Conservation (phyloP, 2,888 invertebrate genomes). For the Drosophila stalkeri region DNA sequence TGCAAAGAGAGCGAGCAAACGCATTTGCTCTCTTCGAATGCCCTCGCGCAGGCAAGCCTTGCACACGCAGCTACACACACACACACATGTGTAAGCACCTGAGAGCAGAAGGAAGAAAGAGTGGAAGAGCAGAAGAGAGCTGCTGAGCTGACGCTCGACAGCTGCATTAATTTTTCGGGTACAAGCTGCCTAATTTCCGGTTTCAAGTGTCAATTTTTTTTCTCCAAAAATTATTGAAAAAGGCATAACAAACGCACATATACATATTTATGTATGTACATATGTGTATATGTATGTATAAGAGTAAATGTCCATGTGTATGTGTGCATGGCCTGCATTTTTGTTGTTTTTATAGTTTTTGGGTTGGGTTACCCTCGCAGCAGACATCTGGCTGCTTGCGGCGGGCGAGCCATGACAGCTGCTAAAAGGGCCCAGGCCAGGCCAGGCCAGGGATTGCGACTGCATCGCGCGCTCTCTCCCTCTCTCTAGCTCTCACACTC, state of each 20-base stretch:
- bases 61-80: neutral
- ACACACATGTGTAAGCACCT: slow-evolving; percentile 9
- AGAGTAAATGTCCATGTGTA: slow-evolving; percentile 1
- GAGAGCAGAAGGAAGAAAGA: slow-evolving; percentile 31
- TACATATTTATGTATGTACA: neutral
- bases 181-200: slow-evolving; percentile 74
- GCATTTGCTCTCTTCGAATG: neutral
- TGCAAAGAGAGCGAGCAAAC: slow-evolving; percentile 10
- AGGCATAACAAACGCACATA: slow-evolving; percentile 64
- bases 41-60: slow-evolving; percentile 5
- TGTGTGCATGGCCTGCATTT: slow-evolving; percentile 37
- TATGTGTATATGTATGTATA: neutral
- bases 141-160: slow-evolving; percentile 47
- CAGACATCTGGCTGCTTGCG: slow-evolving; percentile 64
- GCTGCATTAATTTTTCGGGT: slow-evolving; percentile 60
- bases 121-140: slow-evolving; percentile 15
- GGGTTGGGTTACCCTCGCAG: slow-evolving; percentile 53
- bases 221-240: slow-evolving; percentile 66
- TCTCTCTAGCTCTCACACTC: slow-evolving; percentile 1
- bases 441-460: slow-evolving; percentile 9
- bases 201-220: slow-evolving; percentile 72
- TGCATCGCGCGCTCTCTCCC: slow-evolving; percentile 13
- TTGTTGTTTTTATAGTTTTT: slow-evolving; percentile 66
- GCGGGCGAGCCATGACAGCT: slow-evolving; percentile 55
- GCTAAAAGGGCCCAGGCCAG: slow-evolving; percentile 57